A percentile compares a stretch with the other conserved stretches of the same genome.
These are phyloP conservation scores for Chelonus formosanus DNA, from an alignment of 2,888 invertebrate species.

Conservation along the genomic window DNA sequence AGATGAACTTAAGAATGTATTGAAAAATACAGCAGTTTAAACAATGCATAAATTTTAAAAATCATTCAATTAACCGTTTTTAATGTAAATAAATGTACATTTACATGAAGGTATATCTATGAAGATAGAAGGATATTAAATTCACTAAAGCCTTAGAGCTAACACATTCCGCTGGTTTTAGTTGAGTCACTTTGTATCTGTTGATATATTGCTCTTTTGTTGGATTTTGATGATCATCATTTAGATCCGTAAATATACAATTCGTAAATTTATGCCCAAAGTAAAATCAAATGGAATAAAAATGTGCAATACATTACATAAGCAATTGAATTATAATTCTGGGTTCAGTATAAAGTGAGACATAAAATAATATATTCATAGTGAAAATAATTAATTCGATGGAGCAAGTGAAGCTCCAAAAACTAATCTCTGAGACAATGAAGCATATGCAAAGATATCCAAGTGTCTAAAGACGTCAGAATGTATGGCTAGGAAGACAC, in stretches of 20 bases:
- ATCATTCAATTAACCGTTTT: too few species aligned
- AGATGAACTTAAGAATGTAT: too few species aligned
- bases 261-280: too few species aligned
- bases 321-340: too few species aligned
- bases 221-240: background rate
- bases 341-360: too few species aligned
- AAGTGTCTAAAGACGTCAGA: conserved; percentile 28
- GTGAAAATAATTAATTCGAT: background rate
- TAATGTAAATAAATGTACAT: too few species aligned
- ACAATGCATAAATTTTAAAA: too few species aligned
- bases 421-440: conserved; percentile 32
- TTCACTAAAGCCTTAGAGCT: background rate
- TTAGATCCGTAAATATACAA: too few species aligned
- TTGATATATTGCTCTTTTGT: conserved; percentile 9
- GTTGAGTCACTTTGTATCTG: conserved; percentile 7
- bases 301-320: too few species aligned
- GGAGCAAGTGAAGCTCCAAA: conserved; percentile 20
- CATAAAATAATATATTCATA: background rate
- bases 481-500: conserved; percentile 16
- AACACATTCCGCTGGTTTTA: conserved; percentile 13
- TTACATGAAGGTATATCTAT: too few species aligned
- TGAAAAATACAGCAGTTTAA: too few species aligned
- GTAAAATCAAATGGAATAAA: too few species aligned
- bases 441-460: conserved; percentile 31
- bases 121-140: background rate